Evolutionary conservation across 2,888 invertebrate genomes (phyloP), one percentile per base, ranked within the genome.

Genomic region (Aphodius sticticus): DNA sequence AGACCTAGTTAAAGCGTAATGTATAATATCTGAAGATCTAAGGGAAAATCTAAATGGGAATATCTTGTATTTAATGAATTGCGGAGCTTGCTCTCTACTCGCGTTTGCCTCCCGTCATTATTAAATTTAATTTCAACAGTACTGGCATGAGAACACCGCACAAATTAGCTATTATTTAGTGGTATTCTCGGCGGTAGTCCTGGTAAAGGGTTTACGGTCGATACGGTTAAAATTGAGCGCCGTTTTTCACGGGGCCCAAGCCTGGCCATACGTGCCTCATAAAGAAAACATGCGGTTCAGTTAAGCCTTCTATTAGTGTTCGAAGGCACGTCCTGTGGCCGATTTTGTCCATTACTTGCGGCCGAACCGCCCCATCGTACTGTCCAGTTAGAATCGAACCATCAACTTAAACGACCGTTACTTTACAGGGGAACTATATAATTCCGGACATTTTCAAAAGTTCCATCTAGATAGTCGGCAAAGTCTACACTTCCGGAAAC

Each of bases 211-310:
- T 76, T 75, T 77, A 77, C 78, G 80, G 77, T 80, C 80, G 74
- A 78, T 80, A 78, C 76, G 69, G 77, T 77, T 70, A 80, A 80
- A 78, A 80, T 80, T 80, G 80, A 80, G 77, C 80, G 75, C 75
- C 80, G 77, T 80, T 80, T 80, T 77, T 80, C 80, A 80, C 76
- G 80, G n/a, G 76, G 75, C 53, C 53, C 74, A 77, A 79, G 77
- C 76, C 78, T 78, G 77, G 69, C 80, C 74, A 72, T 87, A 88
- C 88, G 88, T 88, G 88, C 87, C 86, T 87, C 87, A 87, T 87
- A 88, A 88, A 87, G 87, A 87, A 88, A 87, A 88, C 87, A 88
- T 87, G 88, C 86, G 86, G 87, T 86, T 85, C 84, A 84, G 84
- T 86, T 88, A 88, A 87, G 87, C 87, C 86, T 84, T 86, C 86